phyloP scores from a whole-genome alignment of 2,888 invertebrate species.

The Cheilosia urbana region DNA sequence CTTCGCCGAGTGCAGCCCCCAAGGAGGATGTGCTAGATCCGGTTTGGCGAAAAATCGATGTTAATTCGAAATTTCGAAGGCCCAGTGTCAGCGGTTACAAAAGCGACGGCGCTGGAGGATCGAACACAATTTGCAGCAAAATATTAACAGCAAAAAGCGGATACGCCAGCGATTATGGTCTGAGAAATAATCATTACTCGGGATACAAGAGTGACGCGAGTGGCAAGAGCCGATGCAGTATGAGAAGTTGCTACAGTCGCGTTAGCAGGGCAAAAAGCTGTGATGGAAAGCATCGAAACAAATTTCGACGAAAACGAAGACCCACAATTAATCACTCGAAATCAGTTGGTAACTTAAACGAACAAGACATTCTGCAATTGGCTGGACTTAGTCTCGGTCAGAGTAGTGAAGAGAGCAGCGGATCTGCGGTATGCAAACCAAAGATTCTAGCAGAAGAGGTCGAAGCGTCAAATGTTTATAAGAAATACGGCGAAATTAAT shows the following conservation, averaged over 20 bases:
- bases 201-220: constrained; percentile 87
- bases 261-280: constrained; percentile 84
- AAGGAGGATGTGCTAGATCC: constrained; percentile 87
- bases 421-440: constrained; percentile 81
- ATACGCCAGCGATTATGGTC: constrained; percentile 87
- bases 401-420: constrained; percentile 84
- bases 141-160: constrained; percentile 84
- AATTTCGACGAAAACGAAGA: constrained; percentile 80
- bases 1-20: constrained; percentile 81
- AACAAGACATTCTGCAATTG: constrained; percentile 86
- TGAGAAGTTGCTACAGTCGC: constrained; percentile 86
- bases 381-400: constrained; percentile 86
- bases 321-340: constrained; percentile 80
- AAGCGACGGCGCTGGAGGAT: constrained; percentile 84
- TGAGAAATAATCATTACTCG: constrained; percentile 82
- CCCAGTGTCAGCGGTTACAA: constrained; percentile 86
- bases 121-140: constrained; percentile 84
- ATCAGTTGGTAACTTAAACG: constrained; percentile 83
- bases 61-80: constrained; percentile 86
- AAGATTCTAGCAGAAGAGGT: constrained; percentile 78
- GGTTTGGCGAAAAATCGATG: constrained; percentile 87
- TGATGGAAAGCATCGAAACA: constrained; percentile 82
- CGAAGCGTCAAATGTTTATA: constrained; percentile 81
- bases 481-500: constrained; percentile 83
- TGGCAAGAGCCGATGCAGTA: constrained; percentile 86